A percentile compares a stretch with the other conserved stretches of the same genome.
phyloP scores from a whole-genome alignment of 2,797 vertebrate genomes.

The Lycodopsis pacificus region DNA sequence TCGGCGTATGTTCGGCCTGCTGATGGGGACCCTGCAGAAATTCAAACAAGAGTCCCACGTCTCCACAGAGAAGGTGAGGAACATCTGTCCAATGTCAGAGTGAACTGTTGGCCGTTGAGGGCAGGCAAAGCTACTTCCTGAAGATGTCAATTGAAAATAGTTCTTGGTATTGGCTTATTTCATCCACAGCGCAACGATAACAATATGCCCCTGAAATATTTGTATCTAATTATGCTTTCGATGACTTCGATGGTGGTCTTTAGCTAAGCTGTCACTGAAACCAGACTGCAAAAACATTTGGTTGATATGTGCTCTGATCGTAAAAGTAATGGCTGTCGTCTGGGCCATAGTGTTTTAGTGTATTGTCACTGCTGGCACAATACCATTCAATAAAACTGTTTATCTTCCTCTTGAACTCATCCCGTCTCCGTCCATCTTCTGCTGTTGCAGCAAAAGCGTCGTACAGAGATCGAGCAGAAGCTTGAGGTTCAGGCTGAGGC shows the following conservation, averaged over 20 bases:
- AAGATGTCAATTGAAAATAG: background rate
- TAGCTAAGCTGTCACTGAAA: background rate
- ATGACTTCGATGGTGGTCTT: background rate
- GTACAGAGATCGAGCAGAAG: slow-evolving; percentile 98
- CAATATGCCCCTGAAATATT: background rate
- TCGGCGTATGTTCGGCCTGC: slow-evolving; percentile 99
- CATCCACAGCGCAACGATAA: background rate
- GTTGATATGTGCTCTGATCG: background rate
- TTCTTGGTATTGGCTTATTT: background rate
- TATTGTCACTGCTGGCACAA: too few species aligned
- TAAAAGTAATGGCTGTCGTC: background rate
- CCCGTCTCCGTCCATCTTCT: background rate
- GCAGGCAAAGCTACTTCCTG: background rate
- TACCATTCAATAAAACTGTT: background rate
- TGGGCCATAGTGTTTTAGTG: background rate
- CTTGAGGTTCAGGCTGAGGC: slow-evolving; percentile 98
- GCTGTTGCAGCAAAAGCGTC: slow-evolving; percentile 90
- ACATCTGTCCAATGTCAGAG: background rate
- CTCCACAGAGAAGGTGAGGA: slow-evolving; percentile 92
- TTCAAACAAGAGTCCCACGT: slow-evolving; percentile 98
- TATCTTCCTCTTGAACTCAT: background rate
- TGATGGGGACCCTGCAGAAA: slow-evolving; percentile 99
- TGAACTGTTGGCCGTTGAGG: background rate
- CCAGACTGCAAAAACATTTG: background rate
- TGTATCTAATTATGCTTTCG: background rate